Conservation (phyloP, 2,113 vertebrate genomes). For the Orycteropus afer region DNA sequence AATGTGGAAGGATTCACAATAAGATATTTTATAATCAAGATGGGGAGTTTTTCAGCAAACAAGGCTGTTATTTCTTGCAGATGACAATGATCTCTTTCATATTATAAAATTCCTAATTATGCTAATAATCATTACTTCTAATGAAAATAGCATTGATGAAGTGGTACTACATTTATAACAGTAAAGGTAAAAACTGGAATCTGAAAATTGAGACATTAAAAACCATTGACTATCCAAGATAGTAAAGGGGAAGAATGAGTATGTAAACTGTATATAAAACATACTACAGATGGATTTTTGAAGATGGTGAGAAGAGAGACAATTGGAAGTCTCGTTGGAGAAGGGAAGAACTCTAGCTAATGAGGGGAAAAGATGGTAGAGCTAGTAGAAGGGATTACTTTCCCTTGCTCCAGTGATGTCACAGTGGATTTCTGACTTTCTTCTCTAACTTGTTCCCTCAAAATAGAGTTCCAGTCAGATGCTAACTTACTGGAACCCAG, state of each 20-base stretch:
- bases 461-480: neutral
- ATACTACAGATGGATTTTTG: neutral
- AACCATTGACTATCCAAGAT: neutral
- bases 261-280: neutral
- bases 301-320: neutral
- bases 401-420: neutral
- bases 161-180: neutral
- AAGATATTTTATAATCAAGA: neutral
- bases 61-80: neutral
- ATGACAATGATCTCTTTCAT: neutral
- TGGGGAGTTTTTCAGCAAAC: neutral
- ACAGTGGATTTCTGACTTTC: neutral
- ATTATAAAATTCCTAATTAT: neutral
- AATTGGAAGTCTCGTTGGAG: neutral
- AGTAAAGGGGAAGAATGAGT: neutral
- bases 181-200: neutral
- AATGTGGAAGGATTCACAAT: neutral
- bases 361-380: neutral
- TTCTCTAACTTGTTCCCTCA: neutral
- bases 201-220: neutral
- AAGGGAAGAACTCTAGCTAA: neutral
- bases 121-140: neutral
- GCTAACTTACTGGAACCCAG: neutral
- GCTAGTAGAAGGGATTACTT: neutral
- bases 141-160: neutral